Evolutionary conservation across 2,888 invertebrate species (phyloP), one percentile per base, ranked within the genome.

Genomic region (Watsonalla binaria): DNA sequence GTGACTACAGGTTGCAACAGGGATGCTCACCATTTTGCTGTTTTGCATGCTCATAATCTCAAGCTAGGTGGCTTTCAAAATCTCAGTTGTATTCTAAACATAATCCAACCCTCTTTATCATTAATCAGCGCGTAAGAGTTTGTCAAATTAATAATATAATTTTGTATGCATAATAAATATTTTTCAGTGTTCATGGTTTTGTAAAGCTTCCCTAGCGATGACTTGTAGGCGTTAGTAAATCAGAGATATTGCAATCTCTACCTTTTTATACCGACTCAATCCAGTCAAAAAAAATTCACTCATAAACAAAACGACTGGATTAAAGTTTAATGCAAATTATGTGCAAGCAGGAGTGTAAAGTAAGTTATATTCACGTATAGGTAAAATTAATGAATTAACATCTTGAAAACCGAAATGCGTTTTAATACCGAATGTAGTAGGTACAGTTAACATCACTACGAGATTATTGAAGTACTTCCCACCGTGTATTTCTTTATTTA

Each of bases 21-120:
- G 61, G 56, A 65, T 59, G 55, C 58, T 60, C 60, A 61, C 56
- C 56, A 55, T 65, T 66, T 63, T 58, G 69, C 72, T 66, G 68
- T 71, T 65, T 64, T 63, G 72, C 72, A 68, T 71, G 73, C 75
- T 75, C 72, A 70, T 70, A 75, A 73, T 78, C 72, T 78, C 77
- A 74, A 60, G 70, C 74, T 78, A 73, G 74, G 72, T 68, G 68
- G 70, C 75, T 79, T 72, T 72, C 71, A 67, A 71, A 69, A 66
- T 67, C 62, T 58, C 72, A 62, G 65, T 67, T 63, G 51, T 55
- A 51, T 56, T 51, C 49, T 57, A 51, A 58, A 59, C 57, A 59
- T 59, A 57, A 62, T 57, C 54, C 15, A 37, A 14, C 35, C 39
- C 39, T 9, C 39, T 45, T 35, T 45, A 57, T 4, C 24, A 24